Evolutionary conservation across 2,113 vertebrate species (phyloP).

Genomic region (Gymnorhina tibicen): DNA sequence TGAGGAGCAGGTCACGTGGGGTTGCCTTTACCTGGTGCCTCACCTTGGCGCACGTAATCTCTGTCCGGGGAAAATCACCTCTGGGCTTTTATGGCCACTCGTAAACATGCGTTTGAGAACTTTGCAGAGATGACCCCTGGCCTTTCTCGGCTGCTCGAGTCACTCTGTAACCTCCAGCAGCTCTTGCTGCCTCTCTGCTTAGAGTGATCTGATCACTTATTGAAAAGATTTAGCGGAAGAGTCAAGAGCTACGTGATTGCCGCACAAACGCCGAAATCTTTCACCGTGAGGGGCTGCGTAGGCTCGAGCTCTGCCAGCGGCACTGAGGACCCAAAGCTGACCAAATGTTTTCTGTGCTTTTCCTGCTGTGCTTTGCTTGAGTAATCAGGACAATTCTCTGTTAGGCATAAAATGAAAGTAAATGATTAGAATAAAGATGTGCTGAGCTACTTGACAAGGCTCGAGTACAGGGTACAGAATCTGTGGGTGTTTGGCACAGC

Average conservation of each 20-base stretch:
- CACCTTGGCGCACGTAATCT: accelerated
- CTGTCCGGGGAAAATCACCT: neutral
- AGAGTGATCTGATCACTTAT: neutral
- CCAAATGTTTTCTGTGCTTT: neutral
- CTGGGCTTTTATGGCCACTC: neutral
- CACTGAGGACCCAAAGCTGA: neutral
- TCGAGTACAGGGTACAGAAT: slow-evolving; percentile 39
- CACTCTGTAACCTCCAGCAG: neutral
- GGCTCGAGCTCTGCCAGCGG: neutral
- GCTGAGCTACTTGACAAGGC: slow-evolving; percentile 55
- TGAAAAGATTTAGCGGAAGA: neutral
- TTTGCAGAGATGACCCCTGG: neutral
- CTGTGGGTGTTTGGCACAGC: slow-evolving; percentile 62
- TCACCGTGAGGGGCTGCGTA: accelerated
- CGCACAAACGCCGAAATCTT: neutral
- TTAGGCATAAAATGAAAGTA: slow-evolving; percentile 35
- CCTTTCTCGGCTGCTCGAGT: neutral
- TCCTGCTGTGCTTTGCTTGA: slow-evolving; percentile 25
- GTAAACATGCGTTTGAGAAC: neutral
- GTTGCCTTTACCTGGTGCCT: neutral
- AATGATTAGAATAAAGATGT: slow-evolving; percentile 57
- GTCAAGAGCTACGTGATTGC: neutral
- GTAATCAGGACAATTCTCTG: slow-evolving; percentile 42
- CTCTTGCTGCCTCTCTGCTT: neutral
- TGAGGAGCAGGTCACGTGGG: accelerated